A percentile compares a stretch with the other conserved stretches of the same genome.
Evolutionary conservation across 2,113 vertebrate genomes (phyloP).

Genomic region (Microcebus murinus): DNA sequence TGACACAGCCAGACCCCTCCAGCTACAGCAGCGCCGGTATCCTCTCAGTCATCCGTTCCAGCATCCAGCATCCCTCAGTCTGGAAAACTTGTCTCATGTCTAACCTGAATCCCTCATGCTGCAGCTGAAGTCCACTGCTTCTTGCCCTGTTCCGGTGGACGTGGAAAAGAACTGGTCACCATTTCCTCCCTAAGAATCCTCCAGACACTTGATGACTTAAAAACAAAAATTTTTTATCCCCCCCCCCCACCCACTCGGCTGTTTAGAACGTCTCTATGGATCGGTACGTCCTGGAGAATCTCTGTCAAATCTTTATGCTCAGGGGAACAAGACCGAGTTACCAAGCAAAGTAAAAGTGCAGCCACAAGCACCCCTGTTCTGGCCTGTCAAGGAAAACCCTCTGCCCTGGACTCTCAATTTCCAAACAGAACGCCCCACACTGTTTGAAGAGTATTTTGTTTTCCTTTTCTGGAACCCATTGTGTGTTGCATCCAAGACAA

Average conservation of each 20-base stretch:
- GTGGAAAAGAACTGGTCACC: neutral
- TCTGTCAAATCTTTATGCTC: neutral
- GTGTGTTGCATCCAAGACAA: conserved; percentile 72
- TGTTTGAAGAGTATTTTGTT: conserved; percentile 51
- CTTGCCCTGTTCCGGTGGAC: neutral
- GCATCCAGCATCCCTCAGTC: neutral
- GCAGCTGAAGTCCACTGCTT: neutral
- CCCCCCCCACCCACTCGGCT: neutral
- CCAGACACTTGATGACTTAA: neutral
- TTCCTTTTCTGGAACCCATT: conserved; percentile 68
- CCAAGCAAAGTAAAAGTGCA: neutral
- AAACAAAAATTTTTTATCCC: neutral
- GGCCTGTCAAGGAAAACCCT: neutral
- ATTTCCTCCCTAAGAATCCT: neutral
- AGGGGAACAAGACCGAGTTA: neutral
- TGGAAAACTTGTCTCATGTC: conserved; percentile 37
- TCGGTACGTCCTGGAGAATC: neutral
- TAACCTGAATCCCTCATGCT: neutral
- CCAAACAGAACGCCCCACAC: neutral
- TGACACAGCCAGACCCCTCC: neutral
- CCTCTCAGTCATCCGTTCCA: neutral
- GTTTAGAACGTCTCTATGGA: neutral
- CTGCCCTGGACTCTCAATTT: neutral
- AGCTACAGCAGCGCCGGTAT: neutral
- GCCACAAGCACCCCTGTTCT: neutral